These are phyloP conservation scores for Dendrocincla fuliginosa DNA, from an alignment of 2,797 vertebrate species.

Conservation along the genomic window DNA sequence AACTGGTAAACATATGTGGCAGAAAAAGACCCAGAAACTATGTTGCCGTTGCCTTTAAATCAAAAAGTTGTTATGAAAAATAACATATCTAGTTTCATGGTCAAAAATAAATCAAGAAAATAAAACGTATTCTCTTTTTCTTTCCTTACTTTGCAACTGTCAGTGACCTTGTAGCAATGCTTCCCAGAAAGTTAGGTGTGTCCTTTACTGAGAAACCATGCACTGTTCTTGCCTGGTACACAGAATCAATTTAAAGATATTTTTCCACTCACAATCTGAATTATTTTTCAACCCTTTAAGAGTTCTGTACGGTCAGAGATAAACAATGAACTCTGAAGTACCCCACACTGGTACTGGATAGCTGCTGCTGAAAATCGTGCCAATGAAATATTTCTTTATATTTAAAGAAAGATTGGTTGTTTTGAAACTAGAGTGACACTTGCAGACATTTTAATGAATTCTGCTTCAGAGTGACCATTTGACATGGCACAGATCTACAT, in stretches of 20 bases:
- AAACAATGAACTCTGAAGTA: not conserved
- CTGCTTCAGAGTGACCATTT: not conserved
- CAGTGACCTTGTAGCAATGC: not conserved
- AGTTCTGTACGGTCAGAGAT: not conserved
- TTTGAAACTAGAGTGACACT: not conserved
- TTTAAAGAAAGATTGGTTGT: not conserved
- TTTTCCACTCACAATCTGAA: not conserved
- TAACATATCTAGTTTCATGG: not conserved
- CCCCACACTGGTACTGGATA: not conserved
- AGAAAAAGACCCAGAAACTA: not conserved
- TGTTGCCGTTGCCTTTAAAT: not conserved
- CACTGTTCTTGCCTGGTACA: not conserved
- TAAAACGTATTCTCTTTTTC: not conserved
- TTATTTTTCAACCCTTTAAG: not conserved
- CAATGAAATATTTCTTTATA: not conserved
- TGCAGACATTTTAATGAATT: not conserved
- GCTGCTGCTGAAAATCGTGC: not conserved
- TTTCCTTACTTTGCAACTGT: not conserved
- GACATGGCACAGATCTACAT: not conserved
- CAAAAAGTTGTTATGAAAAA: conserved; percentile 4
- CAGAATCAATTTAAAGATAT: not conserved
- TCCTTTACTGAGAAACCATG: not conserved
- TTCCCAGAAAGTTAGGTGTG: not conserved
- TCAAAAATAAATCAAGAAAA: conserved; percentile 10
- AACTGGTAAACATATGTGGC: not conserved